phyloP scores from a whole-genome alignment of 2,113 vertebrate species.

The Periophthalmodon schlosseri region DNA sequence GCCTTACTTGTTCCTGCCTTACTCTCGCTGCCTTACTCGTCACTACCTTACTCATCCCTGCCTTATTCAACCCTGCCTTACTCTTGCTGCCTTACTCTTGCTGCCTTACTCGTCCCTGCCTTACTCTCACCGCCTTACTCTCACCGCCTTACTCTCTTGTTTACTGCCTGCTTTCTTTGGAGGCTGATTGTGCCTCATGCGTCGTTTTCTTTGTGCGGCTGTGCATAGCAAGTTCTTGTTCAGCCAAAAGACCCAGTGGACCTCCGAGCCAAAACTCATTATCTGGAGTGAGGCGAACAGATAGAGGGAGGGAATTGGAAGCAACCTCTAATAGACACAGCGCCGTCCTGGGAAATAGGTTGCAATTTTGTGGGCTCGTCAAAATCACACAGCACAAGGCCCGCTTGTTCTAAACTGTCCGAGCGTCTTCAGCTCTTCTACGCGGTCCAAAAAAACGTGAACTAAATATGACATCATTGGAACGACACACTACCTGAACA shows the following conservation, averaged over 20 bases:
- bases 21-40: too few species aligned
- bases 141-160: too few species aligned
- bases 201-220: constrained; percentile 16
- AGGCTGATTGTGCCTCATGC: constrained; percentile 2
- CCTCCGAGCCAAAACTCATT: constrained; percentile 58
- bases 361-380: constrained; percentile 49
- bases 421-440: constrained; percentile 27
- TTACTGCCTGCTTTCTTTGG: neutral
- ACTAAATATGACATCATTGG: too few species aligned
- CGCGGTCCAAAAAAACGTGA: too few species aligned
- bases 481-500: too few species aligned
- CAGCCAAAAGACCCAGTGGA: constrained; percentile 38
- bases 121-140: too few species aligned
- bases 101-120: too few species aligned
- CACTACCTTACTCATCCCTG: too few species aligned
- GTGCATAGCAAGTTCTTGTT: constrained; percentile 29
- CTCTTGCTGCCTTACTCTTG: too few species aligned
- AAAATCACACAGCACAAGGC: constrained; percentile 54
- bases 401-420: constrained; percentile 57
- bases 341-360: constrained; percentile 58
- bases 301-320: constrained; percentile 38
- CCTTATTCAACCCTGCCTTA: too few species aligned
- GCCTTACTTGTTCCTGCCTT: too few species aligned
- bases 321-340: constrained; percentile 52
- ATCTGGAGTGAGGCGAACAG: constrained; percentile 36